Evolutionary conservation across 2,797 vertebrate genomes (phyloP).

Genomic region (Myotis myotis): DNA sequence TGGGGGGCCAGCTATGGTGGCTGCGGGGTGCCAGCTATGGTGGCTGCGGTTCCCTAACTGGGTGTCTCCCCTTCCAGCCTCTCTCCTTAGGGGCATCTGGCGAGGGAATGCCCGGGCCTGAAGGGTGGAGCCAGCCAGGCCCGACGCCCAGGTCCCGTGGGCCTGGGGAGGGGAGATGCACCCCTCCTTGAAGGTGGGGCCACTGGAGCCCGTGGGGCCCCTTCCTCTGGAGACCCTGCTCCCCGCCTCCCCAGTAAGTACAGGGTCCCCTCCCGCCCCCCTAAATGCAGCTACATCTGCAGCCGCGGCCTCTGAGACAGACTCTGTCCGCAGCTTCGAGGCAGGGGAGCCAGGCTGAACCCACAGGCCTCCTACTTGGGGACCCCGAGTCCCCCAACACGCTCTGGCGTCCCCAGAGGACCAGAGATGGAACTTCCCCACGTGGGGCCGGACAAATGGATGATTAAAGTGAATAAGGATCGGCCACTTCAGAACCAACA

Average conservation of each 20-base stretch:
- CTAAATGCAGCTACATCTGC: fast-evolving
- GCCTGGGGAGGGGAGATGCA: background rate
- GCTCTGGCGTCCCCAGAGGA: background rate
- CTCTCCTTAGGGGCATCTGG: background rate
- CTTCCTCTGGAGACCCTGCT: background rate
- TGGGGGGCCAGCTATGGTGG: fast-evolving
- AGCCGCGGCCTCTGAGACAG: background rate
- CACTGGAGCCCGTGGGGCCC: background rate
- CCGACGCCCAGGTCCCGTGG: background rate
- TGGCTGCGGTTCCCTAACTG: fast-evolving
- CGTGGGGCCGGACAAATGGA: background rate
- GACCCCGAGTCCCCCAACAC: slow-evolving; percentile 2
- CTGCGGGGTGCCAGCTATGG: no score
- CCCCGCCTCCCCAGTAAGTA: background rate
- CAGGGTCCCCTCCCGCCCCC: background rate
- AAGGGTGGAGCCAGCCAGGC: background rate
- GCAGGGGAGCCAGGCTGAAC: slow-evolving; percentile 49
- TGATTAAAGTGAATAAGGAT: slow-evolving; percentile 55
- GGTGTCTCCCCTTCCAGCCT: background rate
- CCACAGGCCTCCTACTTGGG: slow-evolving; percentile 59
- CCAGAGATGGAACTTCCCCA: background rate
- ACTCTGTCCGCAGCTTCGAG: background rate
- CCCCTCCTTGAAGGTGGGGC: background rate
- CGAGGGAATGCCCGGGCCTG: background rate
- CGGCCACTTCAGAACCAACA: background rate